Percentiles rank a stretch among this genome's conserved stretches.
phyloP scores from a whole-genome alignment of 1,140 invertebrate species.

The Steinernema khuongi region DNA sequence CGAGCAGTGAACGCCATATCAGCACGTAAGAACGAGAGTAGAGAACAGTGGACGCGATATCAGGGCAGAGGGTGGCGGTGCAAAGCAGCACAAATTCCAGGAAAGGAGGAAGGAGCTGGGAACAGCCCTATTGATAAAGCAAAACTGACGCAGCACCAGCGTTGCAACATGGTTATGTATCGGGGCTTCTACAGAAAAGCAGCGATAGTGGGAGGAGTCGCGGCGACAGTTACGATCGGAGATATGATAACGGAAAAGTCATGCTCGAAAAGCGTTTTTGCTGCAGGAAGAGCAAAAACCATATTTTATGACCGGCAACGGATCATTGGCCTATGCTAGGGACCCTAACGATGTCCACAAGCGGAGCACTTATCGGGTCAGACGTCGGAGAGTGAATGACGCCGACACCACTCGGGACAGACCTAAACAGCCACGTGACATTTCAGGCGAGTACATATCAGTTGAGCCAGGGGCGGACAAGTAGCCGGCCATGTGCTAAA shows the following conservation, averaged over 20 bases:
- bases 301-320: not conserved
- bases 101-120: not conserved
- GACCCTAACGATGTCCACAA: too few relatives aligned
- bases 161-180: not conserved
- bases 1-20: too few relatives aligned
- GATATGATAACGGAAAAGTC: not conserved
- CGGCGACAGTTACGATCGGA: not conserved
- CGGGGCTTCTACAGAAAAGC: not conserved
- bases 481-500: not conserved
- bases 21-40: not conserved
- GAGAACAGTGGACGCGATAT: not conserved
- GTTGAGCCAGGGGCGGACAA: not conserved
- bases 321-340: not conserved
- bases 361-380: too few relatives aligned
- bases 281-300: not conserved
- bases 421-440: slow-evolving; percentile 3
- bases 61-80: not conserved
- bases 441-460: not conserved
- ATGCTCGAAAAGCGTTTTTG: slow-evolving; percentile 1
- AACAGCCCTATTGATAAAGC: not conserved
- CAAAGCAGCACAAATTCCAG: not conserved
- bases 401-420: not conserved
- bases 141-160: not conserved
- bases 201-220: not conserved
- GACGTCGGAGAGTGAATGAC: too few relatives aligned